Conservation (phyloP, 2,113 vertebrate species). For the Pantherophis guttatus region DNA sequence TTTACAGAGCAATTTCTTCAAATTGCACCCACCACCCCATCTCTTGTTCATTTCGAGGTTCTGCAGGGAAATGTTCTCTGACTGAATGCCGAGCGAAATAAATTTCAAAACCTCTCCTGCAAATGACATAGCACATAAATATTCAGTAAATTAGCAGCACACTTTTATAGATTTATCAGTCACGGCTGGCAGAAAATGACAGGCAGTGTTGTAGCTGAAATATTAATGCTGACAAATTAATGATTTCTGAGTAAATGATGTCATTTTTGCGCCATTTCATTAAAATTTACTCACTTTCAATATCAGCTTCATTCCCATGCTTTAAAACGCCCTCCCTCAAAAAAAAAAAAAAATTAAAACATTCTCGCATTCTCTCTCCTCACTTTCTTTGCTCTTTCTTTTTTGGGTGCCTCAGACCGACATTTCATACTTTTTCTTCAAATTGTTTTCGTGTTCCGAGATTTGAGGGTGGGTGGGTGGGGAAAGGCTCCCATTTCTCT, state of each 20-base stretch:
- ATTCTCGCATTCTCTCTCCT: conserved; percentile 65
- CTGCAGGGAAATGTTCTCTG: conserved; percentile 78
- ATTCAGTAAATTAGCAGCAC: conserved; percentile 99
- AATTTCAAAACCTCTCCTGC: conserved; percentile 84
- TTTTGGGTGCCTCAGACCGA: conserved; percentile 48
- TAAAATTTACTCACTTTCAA: conserved; percentile 98
- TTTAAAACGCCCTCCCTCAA: conserved; percentile 71
- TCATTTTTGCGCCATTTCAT: conserved; percentile 97
- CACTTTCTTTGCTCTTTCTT: conserved; percentile 60
- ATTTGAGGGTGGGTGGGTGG: background rate
- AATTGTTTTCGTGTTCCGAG: background rate
- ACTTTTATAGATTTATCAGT: conserved; percentile 99
- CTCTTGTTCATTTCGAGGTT: conserved; percentile 59
- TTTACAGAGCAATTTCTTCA: conserved; percentile 37
- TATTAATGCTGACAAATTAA: conserved; percentile 99
- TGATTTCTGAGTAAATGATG: conserved; percentile 99
- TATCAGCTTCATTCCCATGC: conserved; percentile 80
- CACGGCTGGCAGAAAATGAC: conserved; percentile 96
- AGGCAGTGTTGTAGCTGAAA: conserved; percentile 95
- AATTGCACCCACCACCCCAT: conserved; percentile 61
- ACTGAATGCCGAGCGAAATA: conserved; percentile 83
- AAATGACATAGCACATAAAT: conserved; percentile 99
- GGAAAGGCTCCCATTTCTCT: background rate
- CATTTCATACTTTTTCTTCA: conserved; percentile 16
- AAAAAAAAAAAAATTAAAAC: conserved; percentile 76